These are phyloP conservation scores for Carterocephalus palaemon DNA, from an alignment of 2,888 invertebrate species.

Conservation along the genomic window DNA sequence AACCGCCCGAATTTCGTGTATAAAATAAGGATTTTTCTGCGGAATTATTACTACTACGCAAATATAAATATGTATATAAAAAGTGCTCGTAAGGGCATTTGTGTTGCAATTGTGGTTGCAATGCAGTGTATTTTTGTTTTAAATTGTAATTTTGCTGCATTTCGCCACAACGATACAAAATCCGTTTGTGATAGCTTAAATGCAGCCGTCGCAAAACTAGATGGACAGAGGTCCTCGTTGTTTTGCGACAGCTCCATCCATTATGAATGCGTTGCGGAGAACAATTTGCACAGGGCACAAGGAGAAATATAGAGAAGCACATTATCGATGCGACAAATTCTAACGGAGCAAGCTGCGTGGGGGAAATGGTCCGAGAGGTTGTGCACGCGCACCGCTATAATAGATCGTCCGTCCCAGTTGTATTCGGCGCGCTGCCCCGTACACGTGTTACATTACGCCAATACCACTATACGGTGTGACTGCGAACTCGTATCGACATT, in stretches of 20 bases:
- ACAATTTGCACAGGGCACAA: constrained; percentile 22
- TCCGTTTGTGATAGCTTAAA: constrained; percentile 1
- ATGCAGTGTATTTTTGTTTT: no score
- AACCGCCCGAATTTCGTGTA: constrained; percentile 18
- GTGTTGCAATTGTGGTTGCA: no score
- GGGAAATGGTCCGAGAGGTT: constrained; percentile 75
- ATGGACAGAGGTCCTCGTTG: constrained; percentile 15
- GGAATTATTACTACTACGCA: constrained; percentile 1
- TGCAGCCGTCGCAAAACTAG: constrained; percentile 8
- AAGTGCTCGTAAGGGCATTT: no score
- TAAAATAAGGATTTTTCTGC: neutral
- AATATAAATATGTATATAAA: neutral
- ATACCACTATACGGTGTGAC: constrained; percentile 39
- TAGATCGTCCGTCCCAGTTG: constrained; percentile 76
- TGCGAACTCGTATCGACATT: constrained; percentile 32
- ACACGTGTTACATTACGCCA: constrained; percentile 54
- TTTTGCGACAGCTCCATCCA: no score
- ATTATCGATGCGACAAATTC: constrained; percentile 48
- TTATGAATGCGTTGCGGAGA: constrained; percentile 4
- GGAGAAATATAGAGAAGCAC: constrained; percentile 36
- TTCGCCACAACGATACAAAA: constrained; percentile 8
- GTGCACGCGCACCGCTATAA: constrained; percentile 72
- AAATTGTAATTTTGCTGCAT: constrained; percentile 9
- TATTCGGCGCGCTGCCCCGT: constrained; percentile 73
- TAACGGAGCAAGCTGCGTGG: constrained; percentile 75